Evolutionary conservation across 2,113 vertebrate genomes (phyloP).

Genomic region (Agapornis roseicollis): DNA sequence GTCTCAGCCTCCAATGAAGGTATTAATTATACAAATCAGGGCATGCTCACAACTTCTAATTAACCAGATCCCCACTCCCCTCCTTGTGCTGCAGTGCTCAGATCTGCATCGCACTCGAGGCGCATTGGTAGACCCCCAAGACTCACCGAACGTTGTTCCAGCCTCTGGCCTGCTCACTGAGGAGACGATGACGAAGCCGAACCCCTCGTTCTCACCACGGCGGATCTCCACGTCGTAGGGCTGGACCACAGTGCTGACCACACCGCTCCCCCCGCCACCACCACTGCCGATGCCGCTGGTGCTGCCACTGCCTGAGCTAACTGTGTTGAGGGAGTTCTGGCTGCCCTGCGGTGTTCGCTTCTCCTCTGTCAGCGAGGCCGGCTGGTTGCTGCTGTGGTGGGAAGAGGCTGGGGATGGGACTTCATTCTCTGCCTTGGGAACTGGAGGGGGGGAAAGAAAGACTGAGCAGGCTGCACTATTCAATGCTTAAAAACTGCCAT

Average conservation of each 20-base stretch:
- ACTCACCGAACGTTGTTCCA: conserved; percentile 95
- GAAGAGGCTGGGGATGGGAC: conserved; percentile 95
- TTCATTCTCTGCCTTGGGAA: conserved; percentile 89
- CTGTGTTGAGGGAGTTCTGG: conserved; percentile 96
- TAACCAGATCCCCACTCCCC: not conserved
- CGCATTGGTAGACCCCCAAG: rapidly evolving
- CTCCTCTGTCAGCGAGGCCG: conserved; percentile 91
- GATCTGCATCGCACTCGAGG: rapidly evolving
- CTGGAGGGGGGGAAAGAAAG: conserved; percentile 42
- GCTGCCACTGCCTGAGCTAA: conserved; percentile 96
- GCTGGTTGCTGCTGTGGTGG: conserved; percentile 97
- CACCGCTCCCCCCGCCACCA: conserved; percentile 81
- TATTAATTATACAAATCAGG: not conserved
- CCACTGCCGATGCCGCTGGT: conserved; percentile 93
- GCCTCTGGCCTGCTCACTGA: conserved; percentile 94
- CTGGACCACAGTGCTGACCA: conserved; percentile 82
- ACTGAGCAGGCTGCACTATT: rapidly evolving
- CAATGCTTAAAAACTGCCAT: not conserved
- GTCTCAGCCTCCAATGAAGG: not conserved
- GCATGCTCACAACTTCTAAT: not conserved
- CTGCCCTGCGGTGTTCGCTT: conserved; percentile 95
- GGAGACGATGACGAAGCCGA: conserved; percentile 97
- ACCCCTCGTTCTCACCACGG: conserved; percentile 93
- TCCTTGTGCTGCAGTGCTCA: not conserved
- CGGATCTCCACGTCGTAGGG: conserved; percentile 96